Evolutionary conservation across 2,113 vertebrate genomes (phyloP).

Genomic region (Sapayoa aenigma): DNA sequence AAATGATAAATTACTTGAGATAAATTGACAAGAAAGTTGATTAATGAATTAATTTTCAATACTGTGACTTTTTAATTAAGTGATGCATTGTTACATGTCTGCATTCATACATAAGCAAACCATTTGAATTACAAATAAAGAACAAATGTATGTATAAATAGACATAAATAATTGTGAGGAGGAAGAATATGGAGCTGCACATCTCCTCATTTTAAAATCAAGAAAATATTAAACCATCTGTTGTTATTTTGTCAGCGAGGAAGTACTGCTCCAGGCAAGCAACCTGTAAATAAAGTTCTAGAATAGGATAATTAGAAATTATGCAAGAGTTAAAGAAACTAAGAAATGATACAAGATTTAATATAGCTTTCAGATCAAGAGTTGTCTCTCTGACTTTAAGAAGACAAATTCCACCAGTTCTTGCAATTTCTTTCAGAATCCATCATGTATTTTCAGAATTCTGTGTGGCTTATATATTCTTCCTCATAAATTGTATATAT

Average conservation of each 20-base stretch:
- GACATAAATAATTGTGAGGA: background rate
- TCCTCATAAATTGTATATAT: background rate
- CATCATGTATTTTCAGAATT: background rate
- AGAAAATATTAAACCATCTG: background rate
- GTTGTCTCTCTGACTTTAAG: background rate
- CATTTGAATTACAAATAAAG: background rate
- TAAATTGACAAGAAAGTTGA: background rate
- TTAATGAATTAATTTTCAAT: background rate
- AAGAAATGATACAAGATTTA: background rate
- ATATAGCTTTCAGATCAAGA: background rate
- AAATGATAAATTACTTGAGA: background rate
- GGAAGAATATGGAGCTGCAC: background rate
- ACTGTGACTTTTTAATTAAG: background rate
- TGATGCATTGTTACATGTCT: background rate
- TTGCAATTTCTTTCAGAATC: background rate
- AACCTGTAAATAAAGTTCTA: background rate
- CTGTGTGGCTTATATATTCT: background rate
- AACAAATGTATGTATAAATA: background rate
- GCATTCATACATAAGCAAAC: background rate
- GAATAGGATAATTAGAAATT: background rate
- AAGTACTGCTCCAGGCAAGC: background rate
- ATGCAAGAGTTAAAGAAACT: background rate
- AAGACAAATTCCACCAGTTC: fast-evolving
- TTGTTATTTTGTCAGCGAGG: background rate
- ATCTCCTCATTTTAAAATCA: background rate